Evolutionary conservation across 2,888 invertebrate species (phyloP).

Genomic region (Ligdia adustata): DNA sequence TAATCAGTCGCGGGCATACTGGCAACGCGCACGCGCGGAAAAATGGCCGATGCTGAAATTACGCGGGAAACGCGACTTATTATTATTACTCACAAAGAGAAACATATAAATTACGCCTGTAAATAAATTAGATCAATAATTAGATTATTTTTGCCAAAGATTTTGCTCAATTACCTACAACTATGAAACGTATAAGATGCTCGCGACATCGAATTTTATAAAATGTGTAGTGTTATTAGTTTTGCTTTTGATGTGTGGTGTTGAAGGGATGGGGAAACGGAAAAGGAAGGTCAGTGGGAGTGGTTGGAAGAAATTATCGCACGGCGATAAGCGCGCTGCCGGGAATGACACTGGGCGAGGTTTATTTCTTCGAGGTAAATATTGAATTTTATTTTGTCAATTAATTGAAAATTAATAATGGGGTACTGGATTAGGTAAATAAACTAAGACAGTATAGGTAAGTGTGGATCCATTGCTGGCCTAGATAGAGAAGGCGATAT

Average conservation of each 20-base stretch:
- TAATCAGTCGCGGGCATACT: slow-evolving; percentile 46
- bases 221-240: slow-evolving; percentile 53
- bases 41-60: slow-evolving; percentile 53
- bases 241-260: slow-evolving; percentile 47
- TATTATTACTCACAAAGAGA: slow-evolving; percentile 13
- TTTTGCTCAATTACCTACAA: slow-evolving; percentile 50
- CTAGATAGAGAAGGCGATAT: too few relatives aligned
- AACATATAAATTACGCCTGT: slow-evolving; percentile 2
- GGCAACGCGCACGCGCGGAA: slow-evolving; percentile 55
- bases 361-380: slow-evolving; percentile 57
- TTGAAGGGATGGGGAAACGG: slow-evolving; percentile 44
- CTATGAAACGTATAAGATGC: slow-evolving; percentile 71
- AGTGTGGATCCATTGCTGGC: too few relatives aligned
- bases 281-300: slow-evolving; percentile 47
- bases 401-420: too few relatives aligned
- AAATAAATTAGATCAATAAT: slow-evolving; percentile 21
- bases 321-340: slow-evolving; percentile 28
- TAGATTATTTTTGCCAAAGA: slow-evolving; percentile 47
- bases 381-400: background rate
- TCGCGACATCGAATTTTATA: slow-evolving; percentile 53
- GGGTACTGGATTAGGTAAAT: too few relatives aligned
- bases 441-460: too few relatives aligned
- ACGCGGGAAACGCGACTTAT: slow-evolving; percentile 63
- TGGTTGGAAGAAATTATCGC: slow-evolving; percentile 23
- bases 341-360: slow-evolving; percentile 49